Base-by-base conservation (phyloP, 2,113 vertebrate species). In the Hippocampus zosterae region DNA sequence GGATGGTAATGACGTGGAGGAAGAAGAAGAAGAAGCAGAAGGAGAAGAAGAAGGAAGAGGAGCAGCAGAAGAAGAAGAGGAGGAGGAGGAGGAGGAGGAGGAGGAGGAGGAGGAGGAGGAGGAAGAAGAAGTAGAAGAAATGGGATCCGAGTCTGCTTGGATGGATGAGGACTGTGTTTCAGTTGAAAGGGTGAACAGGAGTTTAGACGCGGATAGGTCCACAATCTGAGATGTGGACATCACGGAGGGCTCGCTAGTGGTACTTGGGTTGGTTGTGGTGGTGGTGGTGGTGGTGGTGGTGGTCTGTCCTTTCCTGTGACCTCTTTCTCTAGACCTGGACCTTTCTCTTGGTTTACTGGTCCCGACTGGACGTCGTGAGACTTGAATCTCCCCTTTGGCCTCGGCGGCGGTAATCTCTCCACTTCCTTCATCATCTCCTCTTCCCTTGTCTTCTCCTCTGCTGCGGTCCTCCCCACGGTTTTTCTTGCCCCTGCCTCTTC, bases 381-480 rank as follows among this genome's bases (percentile, higher is more conserved):
- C 85, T 73, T 92, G 90, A 68, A 92, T 85, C 68, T 91, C 90
- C 16, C 90, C 90, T 60, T 85, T 89, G 6, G 88, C 91, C 73
- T 93, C 91, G 0, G 57, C 74, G 0, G 79, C 84, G 0, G 73
- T 78, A 33, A 79, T 72, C 70, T 88, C 90, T 44, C 90, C 89
- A 29, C 89, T 91, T 2, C 91, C 89, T 69, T 90, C 91, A 0
- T 79, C 84, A 41, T 91, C 90, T 33, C 40, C 72, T 71, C 75
- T 87, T 16, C 33, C 79, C 13, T 72, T 86, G n/a, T 89, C 87
- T 52, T 87, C 81, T 37, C 67, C 77, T 65, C 42, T 77, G 15
- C 11, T 73, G 48, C 61, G 75, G 2, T 62, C 71, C 11, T 83
- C 84, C 61, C 72, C 75, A 70, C 74, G 77, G 44, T 88, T 87